Percentiles rank a stretch among this genome's conserved stretches.
Evolutionary conservation across 35 echinoderm and acorn worm genomes (phyloP).

Genomic region (Chiridota heheva): DNA sequence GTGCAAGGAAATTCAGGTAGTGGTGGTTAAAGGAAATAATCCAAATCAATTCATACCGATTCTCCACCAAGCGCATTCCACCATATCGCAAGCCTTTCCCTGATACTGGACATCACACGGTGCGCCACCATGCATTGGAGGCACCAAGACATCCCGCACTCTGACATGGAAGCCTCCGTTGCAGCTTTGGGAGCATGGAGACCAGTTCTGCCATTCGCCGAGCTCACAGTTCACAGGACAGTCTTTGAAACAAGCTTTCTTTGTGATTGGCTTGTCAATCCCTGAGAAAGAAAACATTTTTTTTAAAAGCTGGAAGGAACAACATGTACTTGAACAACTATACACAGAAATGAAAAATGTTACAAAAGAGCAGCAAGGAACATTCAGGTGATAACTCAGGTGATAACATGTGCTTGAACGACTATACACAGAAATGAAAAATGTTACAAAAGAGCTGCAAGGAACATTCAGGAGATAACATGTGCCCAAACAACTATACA

Average conservation of each 20-base stretch:
- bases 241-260: constrained; percentile 61
- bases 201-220: constrained; percentile 91
- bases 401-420: not conserved
- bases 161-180: constrained; percentile 63
- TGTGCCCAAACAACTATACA: not conserved
- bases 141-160: constrained; percentile 50
- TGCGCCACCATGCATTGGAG: constrained; percentile 40
- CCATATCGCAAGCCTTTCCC: constrained; percentile 61
- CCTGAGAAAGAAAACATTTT: not conserved
- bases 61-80: constrained; percentile 92
- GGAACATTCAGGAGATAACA: not conserved
- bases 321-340: not conserved
- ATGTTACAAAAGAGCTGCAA: not conserved
- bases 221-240: constrained; percentile 90
- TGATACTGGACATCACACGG: constrained; percentile 67
- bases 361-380: not conserved
- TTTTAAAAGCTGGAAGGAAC: not conserved
- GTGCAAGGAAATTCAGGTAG: too few species aligned
- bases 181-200: constrained; percentile 87
- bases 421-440: not conserved
- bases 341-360: not conserved
- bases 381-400: not conserved
- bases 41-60: constrained; percentile 56
- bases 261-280: constrained; percentile 26
- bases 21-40: too few species aligned